A percentile compares a stretch with the other conserved stretches of the same genome.
Conservation (phyloP, 2,888 invertebrate genomes). For the Clusia tigrina region DNA sequence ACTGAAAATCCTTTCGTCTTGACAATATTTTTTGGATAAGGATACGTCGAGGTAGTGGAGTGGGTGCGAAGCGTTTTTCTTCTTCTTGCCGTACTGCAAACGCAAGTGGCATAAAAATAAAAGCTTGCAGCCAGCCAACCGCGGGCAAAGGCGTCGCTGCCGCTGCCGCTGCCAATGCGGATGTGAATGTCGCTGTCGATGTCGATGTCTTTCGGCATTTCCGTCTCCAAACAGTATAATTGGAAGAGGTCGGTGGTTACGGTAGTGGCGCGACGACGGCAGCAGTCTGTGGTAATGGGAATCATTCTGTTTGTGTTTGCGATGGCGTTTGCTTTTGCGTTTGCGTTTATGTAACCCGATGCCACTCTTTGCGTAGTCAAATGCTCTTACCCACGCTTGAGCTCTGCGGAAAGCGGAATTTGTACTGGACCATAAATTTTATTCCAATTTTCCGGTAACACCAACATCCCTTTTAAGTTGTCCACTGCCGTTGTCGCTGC, state of each 20-base stretch:
- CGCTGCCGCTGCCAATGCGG: slow-evolving; percentile 25
- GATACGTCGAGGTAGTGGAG: too few species aligned
- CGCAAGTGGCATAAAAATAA: slow-evolving; percentile 10
- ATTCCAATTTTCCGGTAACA: slow-evolving; percentile 47
- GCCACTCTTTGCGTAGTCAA: slow-evolving; percentile 3
- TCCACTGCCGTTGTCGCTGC: slow-evolving; percentile 14
- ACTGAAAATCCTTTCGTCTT: slow-evolving; percentile 31
- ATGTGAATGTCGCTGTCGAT: slow-evolving; percentile 8
- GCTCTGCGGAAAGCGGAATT: slow-evolving; percentile 38
- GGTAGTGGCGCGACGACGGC: neutral
- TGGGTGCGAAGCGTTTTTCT: neutral
- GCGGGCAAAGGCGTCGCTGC: neutral
- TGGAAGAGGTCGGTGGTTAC: neutral
- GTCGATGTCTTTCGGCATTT: slow-evolving; percentile 28
- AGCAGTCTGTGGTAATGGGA: too few species aligned
- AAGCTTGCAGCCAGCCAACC: neutral
- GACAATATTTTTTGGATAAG: slow-evolving; percentile 12
- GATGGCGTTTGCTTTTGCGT: neutral
- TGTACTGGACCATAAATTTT: slow-evolving; percentile 48
- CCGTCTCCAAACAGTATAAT: slow-evolving; percentile 14
- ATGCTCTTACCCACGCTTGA: neutral
- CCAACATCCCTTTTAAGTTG: slow-evolving; percentile 39
- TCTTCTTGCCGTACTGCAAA: neutral
- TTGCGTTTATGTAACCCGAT: neutral
- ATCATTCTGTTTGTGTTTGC: neutral